Evolutionary conservation across 2,797 vertebrate species (phyloP).

Genomic region (Acrocephalus scirpaceus): DNA sequence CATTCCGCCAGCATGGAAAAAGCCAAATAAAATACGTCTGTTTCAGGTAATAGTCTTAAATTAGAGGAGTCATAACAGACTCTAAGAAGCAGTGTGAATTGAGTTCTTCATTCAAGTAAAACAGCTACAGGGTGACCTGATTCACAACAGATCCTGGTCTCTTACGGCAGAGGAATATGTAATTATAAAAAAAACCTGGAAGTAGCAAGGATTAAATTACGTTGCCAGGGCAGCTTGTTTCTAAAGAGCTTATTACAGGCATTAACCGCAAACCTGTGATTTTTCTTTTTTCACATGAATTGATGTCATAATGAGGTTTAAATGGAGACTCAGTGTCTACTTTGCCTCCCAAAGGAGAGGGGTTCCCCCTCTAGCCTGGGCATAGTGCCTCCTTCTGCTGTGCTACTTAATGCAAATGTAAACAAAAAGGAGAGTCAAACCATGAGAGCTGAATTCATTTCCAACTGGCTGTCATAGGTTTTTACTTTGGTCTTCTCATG

Average conservation of each 20-base stretch:
- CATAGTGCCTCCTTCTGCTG: constrained; percentile 72
- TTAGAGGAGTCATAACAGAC: constrained; percentile 66
- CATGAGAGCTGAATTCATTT: constrained; percentile 72
- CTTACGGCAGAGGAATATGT: constrained; percentile 50
- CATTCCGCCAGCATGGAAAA: constrained; percentile 37
- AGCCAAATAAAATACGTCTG: constrained; percentile 64
- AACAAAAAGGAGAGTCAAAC: constrained; percentile 67
- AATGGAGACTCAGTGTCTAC: constrained; percentile 77
- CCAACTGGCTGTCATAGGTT: constrained; percentile 61
- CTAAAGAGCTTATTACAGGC: constrained; percentile 70
- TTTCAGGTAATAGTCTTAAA: constrained; percentile 65
- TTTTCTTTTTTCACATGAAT: constrained; percentile 74
- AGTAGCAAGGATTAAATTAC: constrained; percentile 67
- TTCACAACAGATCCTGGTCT: constrained; percentile 61
- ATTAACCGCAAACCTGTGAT: constrained; percentile 73
- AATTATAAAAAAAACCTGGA: constrained; percentile 67
- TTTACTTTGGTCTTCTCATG: constrained; percentile 61
- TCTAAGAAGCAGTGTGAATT: constrained; percentile 61
- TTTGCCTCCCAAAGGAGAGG: constrained; percentile 69
- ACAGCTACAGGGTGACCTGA: constrained; percentile 55
- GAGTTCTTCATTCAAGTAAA: constrained; percentile 65
- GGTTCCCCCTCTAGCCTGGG: constrained; percentile 64
- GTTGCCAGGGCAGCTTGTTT: constrained; percentile 64
- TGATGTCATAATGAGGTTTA: constrained; percentile 80
- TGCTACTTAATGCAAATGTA: constrained; percentile 74